A percentile compares a stretch with the other conserved stretches of the same genome.
phyloP scores from a whole-genome alignment of 2,113 vertebrate species.

The Eclectus roratus region DNA sequence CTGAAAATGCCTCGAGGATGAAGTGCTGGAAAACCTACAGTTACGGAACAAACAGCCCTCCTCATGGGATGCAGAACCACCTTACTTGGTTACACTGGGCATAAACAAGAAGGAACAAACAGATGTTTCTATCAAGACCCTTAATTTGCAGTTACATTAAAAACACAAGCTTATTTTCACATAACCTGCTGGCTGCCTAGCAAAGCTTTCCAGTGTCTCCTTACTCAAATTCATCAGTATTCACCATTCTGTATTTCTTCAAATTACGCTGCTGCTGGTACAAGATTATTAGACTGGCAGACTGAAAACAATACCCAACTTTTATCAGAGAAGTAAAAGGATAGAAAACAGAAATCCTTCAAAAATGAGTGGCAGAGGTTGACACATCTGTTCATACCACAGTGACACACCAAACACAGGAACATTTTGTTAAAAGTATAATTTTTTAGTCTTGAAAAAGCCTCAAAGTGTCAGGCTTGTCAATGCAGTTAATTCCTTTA shows the following conservation, averaged over 20 bases:
- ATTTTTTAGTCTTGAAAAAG: neutral
- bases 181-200: neutral
- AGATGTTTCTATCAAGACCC: neutral
- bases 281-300: neutral
- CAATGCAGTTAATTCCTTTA: neutral
- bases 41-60: neutral
- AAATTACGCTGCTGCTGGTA: neutral
- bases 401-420: neutral
- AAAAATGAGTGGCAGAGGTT: neutral
- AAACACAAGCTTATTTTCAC: neutral
- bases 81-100: neutral
- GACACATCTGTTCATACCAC: neutral
- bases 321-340: neutral
- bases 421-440: neutral
- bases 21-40: neutral
- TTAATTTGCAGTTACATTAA: neutral
- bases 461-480: neutral
- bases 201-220: neutral
- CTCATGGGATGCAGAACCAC: neutral
- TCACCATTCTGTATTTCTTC: neutral
- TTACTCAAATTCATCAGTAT: neutral
- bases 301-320: neutral
- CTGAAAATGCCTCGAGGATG: neutral
- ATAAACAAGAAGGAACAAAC: neutral
- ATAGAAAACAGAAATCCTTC: neutral